A percentile compares a stretch with the other conserved stretches of the same genome.
Evolutionary conservation across 2,797 vertebrate species (phyloP).

Genomic region (Pseudochromis fuscus): DNA sequence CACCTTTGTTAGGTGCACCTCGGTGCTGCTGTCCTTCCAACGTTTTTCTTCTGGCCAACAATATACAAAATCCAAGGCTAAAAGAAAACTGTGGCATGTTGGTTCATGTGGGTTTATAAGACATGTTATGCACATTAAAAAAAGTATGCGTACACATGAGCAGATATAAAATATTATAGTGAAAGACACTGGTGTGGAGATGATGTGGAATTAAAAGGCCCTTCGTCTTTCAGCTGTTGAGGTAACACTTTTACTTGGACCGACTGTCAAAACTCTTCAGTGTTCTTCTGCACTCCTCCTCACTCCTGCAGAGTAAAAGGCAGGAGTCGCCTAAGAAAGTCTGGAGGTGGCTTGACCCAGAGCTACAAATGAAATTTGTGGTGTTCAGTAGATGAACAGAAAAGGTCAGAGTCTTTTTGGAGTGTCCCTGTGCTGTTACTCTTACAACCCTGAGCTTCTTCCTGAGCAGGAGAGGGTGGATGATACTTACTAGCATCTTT

Average conservation of each 20-base stretch:
- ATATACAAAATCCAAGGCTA: too few species aligned
- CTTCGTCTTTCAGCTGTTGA: neutral
- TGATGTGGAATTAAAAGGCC: neutral
- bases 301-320: conserved; percentile 22
- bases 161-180: neutral
- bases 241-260: conserved; percentile 5
- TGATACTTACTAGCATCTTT: conserved; percentile 3
- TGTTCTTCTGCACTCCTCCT: conserved; percentile 7
- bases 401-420: conserved; percentile 44
- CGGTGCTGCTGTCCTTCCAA: conserved; percentile 1
- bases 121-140: neutral
- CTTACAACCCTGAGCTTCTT: conserved; percentile 27
- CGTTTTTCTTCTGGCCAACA: too few species aligned
- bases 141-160: neutral
- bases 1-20: conserved; percentile 2
- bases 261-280: conserved; percentile 13
- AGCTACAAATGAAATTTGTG: conserved; percentile 34
- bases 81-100: too few species aligned
- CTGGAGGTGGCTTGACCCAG: conserved; percentile 36
- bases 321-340: conserved; percentile 26
- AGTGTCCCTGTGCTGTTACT: conserved; percentile 23
- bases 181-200: neutral
- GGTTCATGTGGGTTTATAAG: too few species aligned
- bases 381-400: conserved; percentile 38
- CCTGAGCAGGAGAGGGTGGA: conserved; percentile 8